These are phyloP conservation scores for Metridium senile DNA, from an alignment of 92 coral and sea anemone genomes.

Conservation along the genomic window DNA sequence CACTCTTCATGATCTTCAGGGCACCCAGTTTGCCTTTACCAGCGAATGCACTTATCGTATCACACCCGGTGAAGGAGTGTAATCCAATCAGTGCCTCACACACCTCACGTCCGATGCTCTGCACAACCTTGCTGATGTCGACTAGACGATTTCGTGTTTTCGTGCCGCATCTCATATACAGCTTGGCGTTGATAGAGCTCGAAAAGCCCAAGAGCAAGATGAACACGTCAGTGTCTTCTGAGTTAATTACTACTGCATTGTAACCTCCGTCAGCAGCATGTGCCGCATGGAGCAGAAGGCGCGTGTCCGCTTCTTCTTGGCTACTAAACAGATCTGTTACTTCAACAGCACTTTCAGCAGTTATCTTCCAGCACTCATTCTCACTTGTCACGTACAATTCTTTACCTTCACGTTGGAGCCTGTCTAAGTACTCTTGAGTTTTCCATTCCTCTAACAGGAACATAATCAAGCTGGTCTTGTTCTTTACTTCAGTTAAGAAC, in stretches of 20 bases:
- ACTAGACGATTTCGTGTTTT: conserved; percentile 34
- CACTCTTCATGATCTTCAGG: neutral
- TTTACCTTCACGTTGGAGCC: too few relatives aligned
- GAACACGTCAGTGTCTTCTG: conserved; percentile 39
- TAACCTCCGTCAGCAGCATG: conserved; percentile 43
- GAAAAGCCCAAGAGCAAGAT: conserved; percentile 14
- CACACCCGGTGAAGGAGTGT: conserved; percentile 57
- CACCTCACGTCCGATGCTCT: conserved; percentile 24
- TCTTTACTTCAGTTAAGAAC: conserved; percentile 50
- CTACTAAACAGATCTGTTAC: conserved; percentile 28
- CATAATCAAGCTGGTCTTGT: conserved; percentile 41
- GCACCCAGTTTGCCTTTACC: conserved; percentile 18
- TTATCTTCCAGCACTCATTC: conserved; percentile 41
- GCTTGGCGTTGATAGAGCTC: conserved; percentile 10
- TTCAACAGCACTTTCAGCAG: conserved; percentile 20
- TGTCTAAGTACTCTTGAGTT: conserved; percentile 11
- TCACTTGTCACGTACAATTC: conserved; percentile 31
- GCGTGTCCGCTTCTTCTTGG: conserved; percentile 50
- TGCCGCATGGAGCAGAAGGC: conserved; percentile 48
- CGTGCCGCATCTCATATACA: conserved; percentile 33
- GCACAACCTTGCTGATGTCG: conserved; percentile 31
- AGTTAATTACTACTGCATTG: conserved; percentile 10
- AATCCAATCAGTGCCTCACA: conserved; percentile 43
- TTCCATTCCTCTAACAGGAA: conserved; percentile 36
- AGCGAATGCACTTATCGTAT: conserved; percentile 39